These are phyloP conservation scores for Phenganax marumi DNA, from an alignment of 92 coral and sea anemone genomes.

Conservation along the genomic window DNA sequence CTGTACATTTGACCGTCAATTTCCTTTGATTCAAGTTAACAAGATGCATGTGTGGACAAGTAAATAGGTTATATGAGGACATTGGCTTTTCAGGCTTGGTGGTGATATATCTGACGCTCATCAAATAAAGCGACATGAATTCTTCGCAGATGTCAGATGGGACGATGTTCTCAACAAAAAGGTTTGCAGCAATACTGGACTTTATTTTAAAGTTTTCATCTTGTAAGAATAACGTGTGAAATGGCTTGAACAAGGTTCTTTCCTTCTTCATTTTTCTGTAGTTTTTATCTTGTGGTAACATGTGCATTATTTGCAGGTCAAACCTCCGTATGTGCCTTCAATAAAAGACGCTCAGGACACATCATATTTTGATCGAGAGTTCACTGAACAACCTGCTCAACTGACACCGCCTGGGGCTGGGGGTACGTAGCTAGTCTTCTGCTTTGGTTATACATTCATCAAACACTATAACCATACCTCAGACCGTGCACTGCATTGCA, in stretches of 20 bases:
- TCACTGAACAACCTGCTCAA: constrained; percentile 78
- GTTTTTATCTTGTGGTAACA: too few relatives aligned
- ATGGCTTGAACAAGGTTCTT: not conserved
- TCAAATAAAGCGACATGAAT: constrained; percentile 70
- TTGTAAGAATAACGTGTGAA: not conserved
- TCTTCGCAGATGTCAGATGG: constrained; percentile 76
- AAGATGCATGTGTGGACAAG: too few relatives aligned
- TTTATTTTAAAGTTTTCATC: not conserved
- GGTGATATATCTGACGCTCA: constrained; percentile 85
- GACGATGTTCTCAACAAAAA: constrained; percentile 58
- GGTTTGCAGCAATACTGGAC: constrained; percentile 47
- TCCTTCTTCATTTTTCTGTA: not conserved
- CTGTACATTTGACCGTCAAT: too few relatives aligned
- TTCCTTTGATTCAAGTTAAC: too few relatives aligned
- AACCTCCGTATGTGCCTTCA: constrained; percentile 85
- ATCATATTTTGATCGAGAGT: constrained; percentile 92
- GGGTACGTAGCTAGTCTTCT: not conserved
- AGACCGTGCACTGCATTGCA: too few relatives aligned
- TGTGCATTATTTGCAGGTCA: constrained; percentile 53
- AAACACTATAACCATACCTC: not conserved
- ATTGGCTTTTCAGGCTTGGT: constrained; percentile 66
- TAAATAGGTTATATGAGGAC: too few relatives aligned
- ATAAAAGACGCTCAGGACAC: constrained; percentile 84
- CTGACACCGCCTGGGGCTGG: constrained; percentile 87
- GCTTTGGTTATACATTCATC: not conserved